Conservation (phyloP, 1,140 invertebrate genomes). For the Teleogryllus occipitalis region DNA sequence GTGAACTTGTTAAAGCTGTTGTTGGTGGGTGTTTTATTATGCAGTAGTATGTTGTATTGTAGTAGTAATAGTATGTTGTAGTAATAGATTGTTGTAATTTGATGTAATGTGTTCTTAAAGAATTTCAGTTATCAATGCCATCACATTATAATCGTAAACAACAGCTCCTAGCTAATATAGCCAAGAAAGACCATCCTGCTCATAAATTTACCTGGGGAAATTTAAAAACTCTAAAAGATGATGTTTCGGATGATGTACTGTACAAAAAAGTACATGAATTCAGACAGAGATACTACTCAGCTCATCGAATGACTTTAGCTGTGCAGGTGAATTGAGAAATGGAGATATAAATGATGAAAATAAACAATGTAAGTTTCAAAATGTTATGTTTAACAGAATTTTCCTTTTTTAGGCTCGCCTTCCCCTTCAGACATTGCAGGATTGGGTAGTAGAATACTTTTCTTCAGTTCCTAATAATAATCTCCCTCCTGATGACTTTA, state of each 20-base stretch:
- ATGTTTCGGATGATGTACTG: constrained; percentile 53
- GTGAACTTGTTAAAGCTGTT: constrained; percentile 1
- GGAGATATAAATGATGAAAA: too few relatives aligned
- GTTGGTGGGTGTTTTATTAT: neutral
- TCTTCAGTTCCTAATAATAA: constrained; percentile 54
- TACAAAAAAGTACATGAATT: constrained; percentile 66
- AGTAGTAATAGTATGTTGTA: too few relatives aligned
- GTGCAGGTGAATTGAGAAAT: constrained; percentile 47
- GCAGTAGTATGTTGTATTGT: neutral
- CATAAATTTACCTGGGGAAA: constrained; percentile 82
- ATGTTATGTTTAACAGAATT: neutral
- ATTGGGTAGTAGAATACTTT: constrained; percentile 54
- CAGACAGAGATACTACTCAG: constrained; percentile 72
- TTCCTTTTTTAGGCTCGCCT: constrained; percentile 55
- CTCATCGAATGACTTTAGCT: constrained; percentile 79
- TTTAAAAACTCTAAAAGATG: constrained; percentile 61
- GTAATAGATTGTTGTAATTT: constrained; percentile 8
- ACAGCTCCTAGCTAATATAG: constrained; percentile 61
- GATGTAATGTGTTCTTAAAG: constrained; percentile 34
- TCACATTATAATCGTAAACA: constrained; percentile 59
- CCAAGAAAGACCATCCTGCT: constrained; percentile 60
- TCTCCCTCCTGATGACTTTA: constrained; percentile 50
- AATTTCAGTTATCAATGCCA: constrained; percentile 64
- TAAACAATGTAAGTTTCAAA: neutral
- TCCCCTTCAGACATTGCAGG: constrained; percentile 63